Base-by-base conservation (phyloP, 2,888 invertebrate species). In the Lissocephala sabroskyi region DNA sequence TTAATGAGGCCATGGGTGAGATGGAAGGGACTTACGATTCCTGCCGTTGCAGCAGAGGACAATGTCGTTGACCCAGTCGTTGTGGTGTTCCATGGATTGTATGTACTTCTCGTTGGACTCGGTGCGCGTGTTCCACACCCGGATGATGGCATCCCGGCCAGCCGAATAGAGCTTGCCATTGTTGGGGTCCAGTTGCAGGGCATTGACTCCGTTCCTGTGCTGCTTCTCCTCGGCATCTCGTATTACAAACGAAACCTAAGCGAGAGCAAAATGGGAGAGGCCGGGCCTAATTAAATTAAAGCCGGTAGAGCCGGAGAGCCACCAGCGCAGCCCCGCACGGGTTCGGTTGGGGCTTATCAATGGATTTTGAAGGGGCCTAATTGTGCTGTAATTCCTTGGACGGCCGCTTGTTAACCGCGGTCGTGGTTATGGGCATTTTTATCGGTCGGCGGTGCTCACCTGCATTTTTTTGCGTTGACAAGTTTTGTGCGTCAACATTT, bases 21-120 rank as follows among this genome's bases (percentile, higher is more conserved):
- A 23, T 23, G 3, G 9, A 5, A 17, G 33, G 1, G 2, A 59
- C 80, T 78, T 86, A 95, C 95, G 89, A 85, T 98, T 97, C 84
- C 95, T 92, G 29, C 98, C 98, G 60, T 94, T 94, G 85, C 98
- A 98, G 83, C 98, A 99, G 19, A 99, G 87, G 30, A 98, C 94
- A 81, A 99, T 96, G 86, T 99, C 99, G 85, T 99, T 99, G 41
- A 99, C 98, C 99, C 99, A 99, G 85, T 99, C 99, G 2, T 98
- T 98, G 83, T 99, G 99, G 85, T 99, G 98, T 84, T 99, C 98
- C 97, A 99, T 96, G 23, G 97, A 96, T 81, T 96, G 95, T 54
- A 96, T 88, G 81, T 96, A 98, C 44, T 90, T 90, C 61, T 94
- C 92, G 65, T 86, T 88, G 28, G 87, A 83, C 33, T 88, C 88